These are phyloP conservation scores for Pterocles gutturalis DNA, from an alignment of 2,113 vertebrate genomes.

Conservation along the genomic window DNA sequence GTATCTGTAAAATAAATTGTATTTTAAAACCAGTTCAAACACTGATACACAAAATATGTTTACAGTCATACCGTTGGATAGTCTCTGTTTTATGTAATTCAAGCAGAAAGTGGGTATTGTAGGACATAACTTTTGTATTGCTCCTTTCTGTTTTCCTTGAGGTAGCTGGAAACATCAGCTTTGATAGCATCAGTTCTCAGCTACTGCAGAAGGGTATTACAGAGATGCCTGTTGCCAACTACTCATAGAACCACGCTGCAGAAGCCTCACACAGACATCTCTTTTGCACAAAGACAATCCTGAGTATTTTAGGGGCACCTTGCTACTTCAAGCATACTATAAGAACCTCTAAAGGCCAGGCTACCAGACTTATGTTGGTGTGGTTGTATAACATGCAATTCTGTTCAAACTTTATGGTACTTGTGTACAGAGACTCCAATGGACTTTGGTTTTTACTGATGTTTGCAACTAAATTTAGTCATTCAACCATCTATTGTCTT, in stretches of 20 bases:
- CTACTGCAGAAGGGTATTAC: not conserved
- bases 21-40: not conserved
- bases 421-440: accelerated
- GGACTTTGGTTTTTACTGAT: not conserved
- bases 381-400: not conserved
- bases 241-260: not conserved
- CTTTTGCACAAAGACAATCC: not conserved
- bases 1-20: not conserved
- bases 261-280: not conserved
- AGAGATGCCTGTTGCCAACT: not conserved
- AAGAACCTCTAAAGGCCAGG: not conserved
- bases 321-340: not conserved
- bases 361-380: not conserved
- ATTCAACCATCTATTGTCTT: not conserved
- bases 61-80: not conserved
- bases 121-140: not conserved
- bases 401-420: not conserved
- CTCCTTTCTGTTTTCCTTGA: not conserved
- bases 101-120: not conserved
- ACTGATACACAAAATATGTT: not conserved
- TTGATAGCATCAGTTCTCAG: not conserved
- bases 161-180: not conserved
- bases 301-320: not conserved
- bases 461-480: not conserved
- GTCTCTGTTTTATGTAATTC: not conserved